phyloP scores from a whole-genome alignment of 2,113 vertebrate genomes.

The Thamnaconus septentrionalis region DNA sequence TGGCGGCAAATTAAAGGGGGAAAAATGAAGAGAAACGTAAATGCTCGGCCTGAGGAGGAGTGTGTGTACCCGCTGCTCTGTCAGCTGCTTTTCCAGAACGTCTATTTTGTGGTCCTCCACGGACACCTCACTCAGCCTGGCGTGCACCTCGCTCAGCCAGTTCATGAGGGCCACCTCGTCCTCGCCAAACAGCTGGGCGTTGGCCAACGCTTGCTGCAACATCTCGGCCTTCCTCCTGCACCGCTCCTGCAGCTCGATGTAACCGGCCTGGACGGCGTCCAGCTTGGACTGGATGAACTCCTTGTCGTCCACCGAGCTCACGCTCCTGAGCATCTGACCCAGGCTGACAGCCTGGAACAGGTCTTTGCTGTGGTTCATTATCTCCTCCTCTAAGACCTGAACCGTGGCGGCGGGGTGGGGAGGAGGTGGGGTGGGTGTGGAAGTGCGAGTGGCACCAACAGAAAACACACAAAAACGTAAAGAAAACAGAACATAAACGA shows the following conservation, averaged over 20 bases:
- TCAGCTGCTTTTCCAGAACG: constrained; percentile 84
- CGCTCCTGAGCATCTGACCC: constrained; percentile 88
- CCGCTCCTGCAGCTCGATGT: constrained; percentile 92
- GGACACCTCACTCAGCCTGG: constrained; percentile 81
- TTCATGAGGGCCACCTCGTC: constrained; percentile 97
- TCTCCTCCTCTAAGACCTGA: constrained; percentile 93
- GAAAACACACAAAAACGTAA: constrained; percentile 44
- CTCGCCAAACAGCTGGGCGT: constrained; percentile 94
- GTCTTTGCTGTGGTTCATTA: constrained; percentile 87
- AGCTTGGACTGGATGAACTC: constrained; percentile 91
- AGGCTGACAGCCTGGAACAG: constrained; percentile 89
- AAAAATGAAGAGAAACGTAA: constrained; percentile 37
- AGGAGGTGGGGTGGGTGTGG: constrained; percentile 33
- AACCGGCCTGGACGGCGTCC: constrained; percentile 85
- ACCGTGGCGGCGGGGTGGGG: constrained; percentile 31
- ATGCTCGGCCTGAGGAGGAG: constrained; percentile 52
- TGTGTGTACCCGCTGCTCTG: constrained; percentile 88
- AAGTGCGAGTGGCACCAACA: constrained; percentile 24
- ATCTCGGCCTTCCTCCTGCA: constrained; percentile 87
- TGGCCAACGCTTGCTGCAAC: constrained; percentile 90
- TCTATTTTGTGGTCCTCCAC: constrained; percentile 84
- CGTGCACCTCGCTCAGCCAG: constrained; percentile 91
- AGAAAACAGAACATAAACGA: constrained; percentile 29
- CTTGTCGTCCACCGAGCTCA: constrained; percentile 94
- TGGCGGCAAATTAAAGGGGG: constrained; percentile 51